Evolutionary conservation across 2,888 invertebrate species (phyloP).

Genomic region (Maniola hyperantus): DNA sequence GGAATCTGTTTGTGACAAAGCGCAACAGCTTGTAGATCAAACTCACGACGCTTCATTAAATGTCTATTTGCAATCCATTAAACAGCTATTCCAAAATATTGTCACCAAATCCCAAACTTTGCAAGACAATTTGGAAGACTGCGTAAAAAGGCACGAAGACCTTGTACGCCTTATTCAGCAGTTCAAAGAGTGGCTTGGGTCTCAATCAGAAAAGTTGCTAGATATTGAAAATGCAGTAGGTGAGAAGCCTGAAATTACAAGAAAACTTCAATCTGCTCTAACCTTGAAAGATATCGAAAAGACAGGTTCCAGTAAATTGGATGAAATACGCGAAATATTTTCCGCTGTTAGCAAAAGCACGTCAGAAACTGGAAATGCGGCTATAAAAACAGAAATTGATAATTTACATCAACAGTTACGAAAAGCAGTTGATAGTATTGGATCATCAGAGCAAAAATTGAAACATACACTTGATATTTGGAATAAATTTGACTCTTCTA

Average conservation of each 20-base stretch:
- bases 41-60: conserved; percentile 94
- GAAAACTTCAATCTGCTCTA: conserved; percentile 86
- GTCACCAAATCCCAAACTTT: conserved; percentile 93
- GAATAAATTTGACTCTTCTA: conserved; percentile 92
- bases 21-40: conserved; percentile 94
- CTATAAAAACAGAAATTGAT: conserved; percentile 88
- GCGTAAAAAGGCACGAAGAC: conserved; percentile 92
- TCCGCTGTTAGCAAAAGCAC: conserved; percentile 89
- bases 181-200: conserved; percentile 91
- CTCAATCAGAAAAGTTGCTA: conserved; percentile 90
- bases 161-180: conserved; percentile 88
- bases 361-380: conserved; percentile 88
- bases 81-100: conserved; percentile 93
- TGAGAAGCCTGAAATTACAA: conserved; percentile 90
- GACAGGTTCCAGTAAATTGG: conserved; percentile 85
- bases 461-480: conserved; percentile 90
- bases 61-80: conserved; percentile 93
- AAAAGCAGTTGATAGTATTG: conserved; percentile 86
- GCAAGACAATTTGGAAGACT: conserved; percentile 91
- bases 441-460: conserved; percentile 87
- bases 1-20: conserved; percentile 96
- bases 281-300: conserved; percentile 85
- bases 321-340: conserved; percentile 86
- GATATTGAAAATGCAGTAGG: conserved; percentile 93
- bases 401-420: conserved; percentile 86